Base-by-base conservation (phyloP, 2,888 invertebrate species). In the Leptarthrus brevirostris region DNA sequence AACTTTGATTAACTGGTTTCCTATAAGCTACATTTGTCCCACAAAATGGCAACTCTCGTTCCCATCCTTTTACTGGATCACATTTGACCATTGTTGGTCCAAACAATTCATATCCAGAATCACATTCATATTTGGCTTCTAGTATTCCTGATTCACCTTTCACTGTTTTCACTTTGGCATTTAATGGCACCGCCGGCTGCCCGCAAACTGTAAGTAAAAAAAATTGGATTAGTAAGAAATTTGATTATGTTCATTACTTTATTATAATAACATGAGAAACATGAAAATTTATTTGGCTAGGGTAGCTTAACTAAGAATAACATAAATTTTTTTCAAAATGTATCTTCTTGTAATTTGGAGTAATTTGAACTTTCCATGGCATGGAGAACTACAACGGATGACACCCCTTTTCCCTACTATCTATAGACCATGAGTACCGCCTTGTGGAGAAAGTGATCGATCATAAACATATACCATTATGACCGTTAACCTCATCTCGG, bases 1-100 rank as follows among this genome's bases (percentile, higher is more conserved):
- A 95, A 71, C 96, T 96, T 85, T 96, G 95, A 85, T 96, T 96
- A 0, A 94, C 92, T 1, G 96, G 96, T 82, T 94, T 94, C 66
- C 94, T 88, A 80, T 91, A 92, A 1, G 93, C 94, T 10, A 95
- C 92, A 84, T 95, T 95, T 26, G 93, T 93, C 91, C 95, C 95
- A 84, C 95, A 95, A 84, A 94, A 94, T 26, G 95, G 94, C 64
- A 92, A 84, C 54, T 94, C 94, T 5, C 91, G 90, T 30, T 91
- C 90, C 95, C 95, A 95, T 81, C 90, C 90, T 47, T 91, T 92
- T 72, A 88, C 86, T 53, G 89, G 83, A 70, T 90, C 90, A 84
- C 95, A 95, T 75, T 90, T 90, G 75, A 91, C 85, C 77, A 89
- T 88, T 26, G 89, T 87, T 12, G 91, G 87, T 2, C 96, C 96